Conservation (phyloP, 1,140 invertebrate species). For the Papilio aristodemus region DNA sequence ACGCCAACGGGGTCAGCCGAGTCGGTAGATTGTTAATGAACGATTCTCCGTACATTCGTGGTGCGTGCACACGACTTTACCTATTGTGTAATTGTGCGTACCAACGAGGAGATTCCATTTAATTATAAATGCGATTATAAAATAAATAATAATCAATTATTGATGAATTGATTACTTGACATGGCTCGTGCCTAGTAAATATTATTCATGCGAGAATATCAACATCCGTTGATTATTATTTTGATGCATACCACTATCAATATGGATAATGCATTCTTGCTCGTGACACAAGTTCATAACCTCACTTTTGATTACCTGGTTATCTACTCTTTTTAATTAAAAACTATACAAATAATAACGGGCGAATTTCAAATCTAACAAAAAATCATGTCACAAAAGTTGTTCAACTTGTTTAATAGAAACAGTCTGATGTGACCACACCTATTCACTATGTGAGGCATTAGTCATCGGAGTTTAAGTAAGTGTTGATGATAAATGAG, state of each 20-base stretch:
- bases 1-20: conserved; percentile 58
- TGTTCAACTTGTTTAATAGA: conserved; percentile 24
- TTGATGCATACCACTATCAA: not conserved
- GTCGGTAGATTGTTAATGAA: conserved; percentile 58
- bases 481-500: conserved; percentile 7
- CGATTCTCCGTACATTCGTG: conserved; percentile 52
- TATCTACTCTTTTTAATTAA: too few relatives aligned
- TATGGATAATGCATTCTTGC: not conserved
- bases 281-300: too few relatives aligned
- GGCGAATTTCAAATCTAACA: conserved; percentile 4
- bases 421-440: conserved; percentile 12
- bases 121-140: conserved; percentile 30
- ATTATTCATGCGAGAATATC: conserved; percentile 10
- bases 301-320: too few relatives aligned
- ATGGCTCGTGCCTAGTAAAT: conserved; percentile 12
- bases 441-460: conserved; percentile 8
- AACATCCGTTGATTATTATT: conserved; percentile 2
- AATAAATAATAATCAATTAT: conserved; percentile 22
- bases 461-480: conserved; percentile 21
- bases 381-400: conserved; percentile 15
- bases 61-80: conserved; percentile 54
- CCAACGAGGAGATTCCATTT: conserved; percentile 33
- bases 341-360: not conserved
- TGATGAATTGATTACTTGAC: conserved; percentile 3
- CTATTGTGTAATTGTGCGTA: conserved; percentile 48